phyloP scores from a whole-genome alignment of 2,888 invertebrate species.

The Mystacides longicornis region DNA sequence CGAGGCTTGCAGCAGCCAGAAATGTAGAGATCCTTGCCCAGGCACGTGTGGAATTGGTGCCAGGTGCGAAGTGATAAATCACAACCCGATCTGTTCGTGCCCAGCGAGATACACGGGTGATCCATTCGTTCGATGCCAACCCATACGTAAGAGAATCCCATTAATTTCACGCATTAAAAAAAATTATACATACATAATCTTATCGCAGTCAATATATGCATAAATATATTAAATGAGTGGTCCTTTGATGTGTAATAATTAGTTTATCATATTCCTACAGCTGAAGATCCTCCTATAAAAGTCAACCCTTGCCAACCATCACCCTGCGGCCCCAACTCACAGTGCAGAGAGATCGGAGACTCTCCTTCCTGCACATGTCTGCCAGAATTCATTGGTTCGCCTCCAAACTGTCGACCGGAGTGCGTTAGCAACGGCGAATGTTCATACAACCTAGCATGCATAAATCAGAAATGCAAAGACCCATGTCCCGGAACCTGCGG shows the following conservation, averaged over 20 bases:
- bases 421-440: slow-evolving; percentile 74
- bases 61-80: slow-evolving; percentile 68
- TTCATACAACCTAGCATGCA: slow-evolving; percentile 46
- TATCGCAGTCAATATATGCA: background rate
- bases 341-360: slow-evolving; percentile 62
- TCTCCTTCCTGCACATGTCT: slow-evolving; percentile 74
- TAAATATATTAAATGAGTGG: background rate
- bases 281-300: slow-evolving; percentile 37
- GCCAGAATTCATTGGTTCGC: slow-evolving; percentile 64
- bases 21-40: slow-evolving; percentile 72
- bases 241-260: background rate
- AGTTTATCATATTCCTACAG: slow-evolving; percentile 28
- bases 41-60: slow-evolving; percentile 74
- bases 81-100: slow-evolving; percentile 75
- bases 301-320: slow-evolving; percentile 49
- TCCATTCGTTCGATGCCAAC: slow-evolving; percentile 64
- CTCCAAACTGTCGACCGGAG: slow-evolving; percentile 71
- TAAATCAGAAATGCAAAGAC: background rate
- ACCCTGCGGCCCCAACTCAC: slow-evolving; percentile 70
- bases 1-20: slow-evolving; percentile 70
- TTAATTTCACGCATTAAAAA: no score
- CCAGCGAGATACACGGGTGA: slow-evolving; percentile 60
- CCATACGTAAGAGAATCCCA: slow-evolving; percentile 36
- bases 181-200: no score
- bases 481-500: slow-evolving; percentile 74